Conservation (phyloP, 92 coral and sea anemone genomes). For the Paragorgia papillata region DNA sequence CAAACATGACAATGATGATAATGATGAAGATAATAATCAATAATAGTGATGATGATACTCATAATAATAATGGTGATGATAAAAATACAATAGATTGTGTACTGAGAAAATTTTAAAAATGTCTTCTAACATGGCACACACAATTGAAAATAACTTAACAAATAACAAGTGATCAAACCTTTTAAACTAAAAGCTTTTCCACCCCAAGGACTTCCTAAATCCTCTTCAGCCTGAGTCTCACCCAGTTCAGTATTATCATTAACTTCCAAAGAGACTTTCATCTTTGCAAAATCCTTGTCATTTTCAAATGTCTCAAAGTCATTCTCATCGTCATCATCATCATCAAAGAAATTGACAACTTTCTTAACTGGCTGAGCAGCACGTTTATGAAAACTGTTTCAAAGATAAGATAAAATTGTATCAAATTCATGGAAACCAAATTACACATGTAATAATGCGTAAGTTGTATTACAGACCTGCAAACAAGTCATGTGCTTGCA, state of each 20-base stretch:
- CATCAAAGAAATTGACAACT: slow-evolving; percentile 30
- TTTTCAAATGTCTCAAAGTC: slow-evolving; percentile 44
- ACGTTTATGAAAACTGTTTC: not conserved
- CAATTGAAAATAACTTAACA: no score
- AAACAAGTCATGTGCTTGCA: no score
- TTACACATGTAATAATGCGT: no score
- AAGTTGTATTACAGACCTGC: no score
- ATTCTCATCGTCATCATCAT: slow-evolving; percentile 50
- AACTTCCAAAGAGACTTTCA: not conserved
- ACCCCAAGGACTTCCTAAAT: slow-evolving; percentile 79
- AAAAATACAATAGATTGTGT: no score
- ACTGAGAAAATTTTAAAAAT: no score
- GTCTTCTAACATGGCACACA: no score
- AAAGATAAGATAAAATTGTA: not conserved
- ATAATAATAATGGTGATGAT: no score
- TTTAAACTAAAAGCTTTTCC: slow-evolving; percentile 67
- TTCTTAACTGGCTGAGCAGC: slow-evolving; percentile 7
- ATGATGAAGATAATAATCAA: no score
- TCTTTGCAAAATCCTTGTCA: slow-evolving; percentile 38
- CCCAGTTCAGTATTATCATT: slow-evolving; percentile 31
- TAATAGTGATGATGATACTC: no score
- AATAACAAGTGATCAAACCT: slow-evolving; percentile 24
- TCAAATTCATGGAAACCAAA: no score
- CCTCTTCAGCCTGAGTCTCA: slow-evolving; percentile 28
- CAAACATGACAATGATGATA: no score